Base-by-base conservation (phyloP, 1,140 invertebrate genomes). In the Sweltsa coloradensis region DNA sequence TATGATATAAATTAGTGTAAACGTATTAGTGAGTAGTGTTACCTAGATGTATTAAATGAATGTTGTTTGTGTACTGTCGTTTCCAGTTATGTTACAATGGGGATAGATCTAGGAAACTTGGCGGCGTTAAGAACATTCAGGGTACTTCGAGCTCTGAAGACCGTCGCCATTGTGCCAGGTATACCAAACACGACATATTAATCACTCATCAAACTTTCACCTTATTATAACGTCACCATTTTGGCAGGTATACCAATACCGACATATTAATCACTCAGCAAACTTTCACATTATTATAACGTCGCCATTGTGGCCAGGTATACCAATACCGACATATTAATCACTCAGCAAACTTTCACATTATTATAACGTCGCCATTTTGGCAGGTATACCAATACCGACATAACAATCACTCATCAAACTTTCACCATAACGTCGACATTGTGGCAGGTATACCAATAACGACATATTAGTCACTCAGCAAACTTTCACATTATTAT, bases 91-190 rank as follows among this genome's bases (percentile, higher is more conserved):
- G 83, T 97, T 73, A 97, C 93, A 68, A 94, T 96, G 89, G 87
- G 90, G 70, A 89, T 96, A 80, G 86, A 93, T 79, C 82, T 97
- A 73, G 91, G 90, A 72, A 97, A 96, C 79, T 79, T 97, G 73
- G 89, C 91, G 70, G 92, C 89, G 73, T 79, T 98, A 68, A 83
- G 93, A 83, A 97, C 94, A 67, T 97, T 97, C 81, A 83, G 95
- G 75, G 95, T 98, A 68, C 79, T 98, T 64, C 79, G 95, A 83
- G 94, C 93, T 66, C 81, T 98, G 68, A 97, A 97, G 83, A 97
- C 94, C 71, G 90, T 98, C 69, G 92, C 94, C 75, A 97, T 98
- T 75, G 83, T 97, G 71, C 94, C 95, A 81, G 95, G 94, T 97
- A 83, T n/a, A 79, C 63, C 59, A 61, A 42, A 51, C 49, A 27